phyloP scores from a whole-genome alignment of 2,113 vertebrate species.

The Sphaerodactylus townsendi region DNA sequence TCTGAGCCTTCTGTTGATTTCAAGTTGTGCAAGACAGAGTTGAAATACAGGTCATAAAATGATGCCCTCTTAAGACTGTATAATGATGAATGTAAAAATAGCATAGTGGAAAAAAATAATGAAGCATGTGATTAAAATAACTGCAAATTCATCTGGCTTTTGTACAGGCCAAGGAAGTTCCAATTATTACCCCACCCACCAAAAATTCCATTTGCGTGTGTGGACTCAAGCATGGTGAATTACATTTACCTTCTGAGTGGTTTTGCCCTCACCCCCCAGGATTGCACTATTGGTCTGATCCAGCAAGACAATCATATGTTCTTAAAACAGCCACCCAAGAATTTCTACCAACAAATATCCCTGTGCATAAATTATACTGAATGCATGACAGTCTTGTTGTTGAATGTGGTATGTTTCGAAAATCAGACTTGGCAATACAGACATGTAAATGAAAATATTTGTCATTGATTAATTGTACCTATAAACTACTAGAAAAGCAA shows the following conservation, averaged over 20 bases:
- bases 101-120: background rate
- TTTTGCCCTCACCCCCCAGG: too few relatives aligned
- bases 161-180: background rate
- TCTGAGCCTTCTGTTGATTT: background rate
- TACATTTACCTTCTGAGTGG: too few relatives aligned
- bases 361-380: background rate
- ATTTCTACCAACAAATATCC: background rate
- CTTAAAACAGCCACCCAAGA: background rate
- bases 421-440: conserved; percentile 17
- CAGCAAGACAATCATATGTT: background rate
- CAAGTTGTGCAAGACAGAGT: background rate
- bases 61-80: background rate
- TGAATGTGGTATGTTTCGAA: background rate
- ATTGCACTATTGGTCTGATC: too few relatives aligned
- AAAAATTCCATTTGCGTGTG: background rate
- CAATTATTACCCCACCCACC: background rate
- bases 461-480: background rate
- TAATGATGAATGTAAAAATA: background rate
- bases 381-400: background rate
- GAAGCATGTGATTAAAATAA: background rate
- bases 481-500: background rate
- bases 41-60: background rate
- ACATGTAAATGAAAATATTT: conserved; percentile 29
- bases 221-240: background rate
- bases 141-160: background rate